These are phyloP conservation scores for Pempheris klunzingeri DNA, from an alignment of 2,797 vertebrate genomes.

Conservation along the genomic window DNA sequence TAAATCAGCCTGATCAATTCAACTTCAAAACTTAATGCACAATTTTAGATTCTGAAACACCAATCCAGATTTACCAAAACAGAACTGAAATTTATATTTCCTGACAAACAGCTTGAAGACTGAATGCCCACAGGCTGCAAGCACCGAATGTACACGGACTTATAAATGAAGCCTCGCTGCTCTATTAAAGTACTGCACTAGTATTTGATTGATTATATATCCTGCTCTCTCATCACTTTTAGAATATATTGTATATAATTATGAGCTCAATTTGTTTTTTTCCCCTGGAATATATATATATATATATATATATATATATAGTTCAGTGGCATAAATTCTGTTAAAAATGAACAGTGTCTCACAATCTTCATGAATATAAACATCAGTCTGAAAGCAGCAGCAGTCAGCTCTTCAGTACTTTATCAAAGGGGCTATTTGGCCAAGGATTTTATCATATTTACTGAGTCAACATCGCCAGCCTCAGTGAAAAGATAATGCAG, in stretches of 20 bases:
- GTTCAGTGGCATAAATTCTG: not conserved
- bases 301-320: not conserved
- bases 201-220: not conserved
- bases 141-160: not conserved
- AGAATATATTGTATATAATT: not conserved
- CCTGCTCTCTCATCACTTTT: not conserved
- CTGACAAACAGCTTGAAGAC: no score
- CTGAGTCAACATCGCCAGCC: conserved; percentile 20
- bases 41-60: not conserved
- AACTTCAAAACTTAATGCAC: not conserved
- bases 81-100: not conserved
- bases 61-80: not conserved
- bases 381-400: not conserved
- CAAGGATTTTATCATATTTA: conserved; percentile 17
- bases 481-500: conserved; percentile 16
- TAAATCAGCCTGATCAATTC: not conserved
- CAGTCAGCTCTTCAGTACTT: not conserved
- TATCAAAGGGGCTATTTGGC: conserved; percentile 4
- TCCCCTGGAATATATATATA: not conserved
- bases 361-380: not conserved
- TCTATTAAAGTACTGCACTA: not conserved
- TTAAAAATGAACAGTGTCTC: not conserved
- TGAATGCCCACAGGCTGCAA: not conserved
- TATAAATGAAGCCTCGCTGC: not conserved
- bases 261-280: not conserved